Percentiles rank a stretch among this genome's conserved stretches.
These are phyloP conservation scores for Colinus virginianus DNA, from an alignment of 2,113 vertebrate species.

Conservation along the genomic window DNA sequence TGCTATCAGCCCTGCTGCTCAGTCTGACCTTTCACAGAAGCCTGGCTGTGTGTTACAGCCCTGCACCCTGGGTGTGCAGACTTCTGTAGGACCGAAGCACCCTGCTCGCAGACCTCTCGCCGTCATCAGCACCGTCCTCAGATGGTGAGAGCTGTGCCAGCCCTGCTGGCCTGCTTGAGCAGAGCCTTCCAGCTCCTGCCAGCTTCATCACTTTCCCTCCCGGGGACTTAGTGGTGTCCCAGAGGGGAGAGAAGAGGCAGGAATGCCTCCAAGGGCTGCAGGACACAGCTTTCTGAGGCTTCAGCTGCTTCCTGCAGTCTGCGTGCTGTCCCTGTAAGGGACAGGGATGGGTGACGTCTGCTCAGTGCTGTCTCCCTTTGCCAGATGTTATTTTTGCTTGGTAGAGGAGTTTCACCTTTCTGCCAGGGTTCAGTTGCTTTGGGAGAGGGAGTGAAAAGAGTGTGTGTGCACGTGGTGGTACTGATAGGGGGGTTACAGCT, in stretches of 20 bases:
- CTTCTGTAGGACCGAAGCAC: background rate
- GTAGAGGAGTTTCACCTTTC: background rate
- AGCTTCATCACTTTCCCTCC: constrained; percentile 4
- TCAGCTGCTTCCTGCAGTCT: background rate
- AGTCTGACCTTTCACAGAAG: background rate
- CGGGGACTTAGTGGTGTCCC: background rate
- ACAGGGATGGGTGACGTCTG: background rate
- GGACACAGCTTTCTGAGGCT: background rate
- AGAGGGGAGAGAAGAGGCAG: background rate
- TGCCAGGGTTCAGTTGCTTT: background rate
- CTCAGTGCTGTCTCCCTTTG: background rate
- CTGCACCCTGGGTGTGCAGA: background rate
- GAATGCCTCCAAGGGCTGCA: background rate
- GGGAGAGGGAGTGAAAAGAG: background rate
- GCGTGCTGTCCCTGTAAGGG: background rate
- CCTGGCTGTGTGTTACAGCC: background rate
- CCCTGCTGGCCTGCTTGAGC: constrained; percentile 17
- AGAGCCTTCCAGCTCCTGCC: constrained; percentile 17
- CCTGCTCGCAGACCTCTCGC: background rate
- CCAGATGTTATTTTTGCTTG: background rate
- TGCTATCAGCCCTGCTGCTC: background rate
- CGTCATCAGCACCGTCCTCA: background rate
- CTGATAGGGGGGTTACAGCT: background rate
- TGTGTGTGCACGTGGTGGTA: background rate
- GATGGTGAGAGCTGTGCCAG: constrained; percentile 6